These are phyloP conservation scores for Buphagus erythrorhynchus DNA, from an alignment of 2,797 vertebrate species.

Conservation along the genomic window DNA sequence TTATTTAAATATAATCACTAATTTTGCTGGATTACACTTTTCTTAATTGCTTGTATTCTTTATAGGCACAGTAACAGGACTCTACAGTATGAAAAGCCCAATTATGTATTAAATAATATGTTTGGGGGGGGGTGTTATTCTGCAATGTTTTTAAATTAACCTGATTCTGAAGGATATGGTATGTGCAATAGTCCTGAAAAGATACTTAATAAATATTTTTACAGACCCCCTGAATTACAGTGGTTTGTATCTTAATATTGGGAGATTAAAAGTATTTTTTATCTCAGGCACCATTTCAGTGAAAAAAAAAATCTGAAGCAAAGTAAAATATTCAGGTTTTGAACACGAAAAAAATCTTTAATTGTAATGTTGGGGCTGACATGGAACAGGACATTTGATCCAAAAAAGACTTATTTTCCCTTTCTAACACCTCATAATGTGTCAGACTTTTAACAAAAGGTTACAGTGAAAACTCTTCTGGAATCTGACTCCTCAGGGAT, in stretches of 20 bases:
- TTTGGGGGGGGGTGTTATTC: not conserved
- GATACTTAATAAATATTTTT: not conserved
- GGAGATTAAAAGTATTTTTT: not conserved
- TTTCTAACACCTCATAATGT: not conserved
- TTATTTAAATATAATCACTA: not conserved
- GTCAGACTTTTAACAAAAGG: not conserved
- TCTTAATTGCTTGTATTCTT: not conserved
- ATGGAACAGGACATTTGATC: not conserved
- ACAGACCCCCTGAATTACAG: not conserved
- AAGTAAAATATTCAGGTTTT: not conserved
- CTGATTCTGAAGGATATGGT: not conserved
- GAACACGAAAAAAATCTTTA: not conserved
- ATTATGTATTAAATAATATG: not conserved
- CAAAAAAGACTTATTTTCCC: not conserved
- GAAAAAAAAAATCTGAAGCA: not conserved
- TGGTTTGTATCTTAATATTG: not conserved
- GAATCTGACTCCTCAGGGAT: not conserved
- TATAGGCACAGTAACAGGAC: not conserved
- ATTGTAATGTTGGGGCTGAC: not conserved
- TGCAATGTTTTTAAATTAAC: not conserved
- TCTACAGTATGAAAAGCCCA: not conserved
- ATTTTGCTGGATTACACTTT: not conserved
- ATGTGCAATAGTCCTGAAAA: conserved; percentile 4
- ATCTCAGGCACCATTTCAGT: not conserved
- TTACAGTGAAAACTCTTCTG: not conserved